Evolutionary conservation across 2,113 vertebrate genomes (phyloP), one percentile per base, ranked within the genome.

Genomic region (Mionectes macconnelli): DNA sequence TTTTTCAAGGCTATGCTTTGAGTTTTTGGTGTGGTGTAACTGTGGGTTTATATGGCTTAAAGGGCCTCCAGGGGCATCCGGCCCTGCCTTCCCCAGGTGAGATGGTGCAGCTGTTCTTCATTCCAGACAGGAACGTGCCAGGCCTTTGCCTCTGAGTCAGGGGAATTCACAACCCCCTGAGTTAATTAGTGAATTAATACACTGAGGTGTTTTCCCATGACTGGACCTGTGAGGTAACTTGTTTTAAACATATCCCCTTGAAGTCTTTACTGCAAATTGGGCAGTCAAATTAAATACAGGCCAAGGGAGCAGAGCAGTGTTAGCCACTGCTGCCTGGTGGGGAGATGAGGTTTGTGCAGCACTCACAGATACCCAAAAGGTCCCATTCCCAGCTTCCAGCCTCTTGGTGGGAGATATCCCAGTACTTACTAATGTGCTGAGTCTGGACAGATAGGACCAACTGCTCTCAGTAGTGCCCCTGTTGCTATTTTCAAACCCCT

Each of bases 401-500:
- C 37, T 73, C 62, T 40, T 68, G n/a, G 23, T 87, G n/a, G 63
- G 33, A 59, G 13, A 18, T 27, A 10, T 9, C 4, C 2, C 30
- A 14, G 33, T 64, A 28, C 44, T 68, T 77, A 22, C 3, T 66
- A 39, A 28, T 47, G 21, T 78, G 2, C 17, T 40, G 33, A n/a
- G 17, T 81, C 25, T 79, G 80, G 70, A 60, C 42, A 56, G 84
- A 64, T 81, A 37, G 86, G 72, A 18, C 45, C 84, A 97, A 81
- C 87, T 97, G 90, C 88, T 67, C 59, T 85, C 60, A 42, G 27
- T 31, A 42, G 16, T 79, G 85, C 66, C 70, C 44, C 45, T 85
- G 86, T 31, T 95, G 69, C 87, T 93, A 10, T 92, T 97, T 97
- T 79, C 82, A 94, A 70, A 60, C 14, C 68, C 12, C 50, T 30